These are phyloP conservation scores for Mesembrinibis cayennensis DNA, from an alignment of 2,113 vertebrate species.

Conservation along the genomic window DNA sequence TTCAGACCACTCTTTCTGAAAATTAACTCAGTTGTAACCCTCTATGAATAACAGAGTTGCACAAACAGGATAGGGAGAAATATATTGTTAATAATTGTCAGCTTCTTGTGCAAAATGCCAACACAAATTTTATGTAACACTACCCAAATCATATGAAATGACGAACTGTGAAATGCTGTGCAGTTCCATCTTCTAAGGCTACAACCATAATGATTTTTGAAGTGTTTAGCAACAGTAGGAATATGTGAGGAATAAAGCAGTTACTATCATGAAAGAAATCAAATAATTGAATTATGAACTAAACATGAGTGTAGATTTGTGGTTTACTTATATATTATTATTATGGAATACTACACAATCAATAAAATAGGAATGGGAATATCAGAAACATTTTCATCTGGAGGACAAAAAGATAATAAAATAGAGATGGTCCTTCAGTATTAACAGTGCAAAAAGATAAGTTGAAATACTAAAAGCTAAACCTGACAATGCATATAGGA, in stretches of 20 bases:
- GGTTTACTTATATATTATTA: neutral
- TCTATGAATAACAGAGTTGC: conserved; percentile 60
- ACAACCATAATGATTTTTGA: neutral
- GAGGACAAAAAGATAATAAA: neutral
- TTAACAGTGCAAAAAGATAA: neutral
- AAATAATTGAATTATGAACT: neutral
- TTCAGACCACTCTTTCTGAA: conserved; percentile 68
- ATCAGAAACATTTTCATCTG: neutral
- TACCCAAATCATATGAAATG: conserved; percentile 13
- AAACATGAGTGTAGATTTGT: neutral
- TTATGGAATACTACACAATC: neutral
- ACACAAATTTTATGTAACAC: conserved; percentile 62
- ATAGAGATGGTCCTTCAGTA: neutral
- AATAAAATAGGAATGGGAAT: neutral
- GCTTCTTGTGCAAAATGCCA: conserved; percentile 53
- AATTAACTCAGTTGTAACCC: conserved; percentile 76
- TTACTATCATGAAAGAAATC: neutral
- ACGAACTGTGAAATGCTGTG: conserved; percentile 1
- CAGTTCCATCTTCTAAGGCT: neutral
- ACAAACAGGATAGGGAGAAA: conserved; percentile 58
- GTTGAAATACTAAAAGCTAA: neutral
- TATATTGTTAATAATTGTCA: conserved; percentile 76
- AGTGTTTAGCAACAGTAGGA: neutral
- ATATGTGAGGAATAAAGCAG: neutral
- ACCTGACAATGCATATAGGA: neutral